Base-by-base conservation (phyloP, 2,113 vertebrate species). In the Corythaixoides concolor region DNA sequence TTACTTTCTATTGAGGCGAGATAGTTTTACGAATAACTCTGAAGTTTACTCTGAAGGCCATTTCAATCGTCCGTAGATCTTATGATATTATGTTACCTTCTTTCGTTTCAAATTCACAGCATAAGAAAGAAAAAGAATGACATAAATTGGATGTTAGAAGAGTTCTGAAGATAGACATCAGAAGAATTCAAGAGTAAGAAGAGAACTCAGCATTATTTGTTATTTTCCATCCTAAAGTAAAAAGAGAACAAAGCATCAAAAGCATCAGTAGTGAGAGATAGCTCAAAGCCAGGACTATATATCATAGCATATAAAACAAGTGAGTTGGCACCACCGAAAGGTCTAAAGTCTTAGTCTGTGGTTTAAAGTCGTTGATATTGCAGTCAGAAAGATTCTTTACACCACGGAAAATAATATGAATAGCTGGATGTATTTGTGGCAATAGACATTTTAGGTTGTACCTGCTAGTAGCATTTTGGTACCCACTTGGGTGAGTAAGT, bases 171-270 rank as follows among this genome's bases (percentile, higher is more conserved):
- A 76, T 74, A 97, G 64, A 87, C 96, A 95, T 97, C 91, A 82
- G 93, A 97, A 69, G 89, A 94, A 84, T 89, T 89, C n/a, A 50
- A 97, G 87, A 82, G 75, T 87, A 64, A 89, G 81, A 72, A 70
- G 70, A 87, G 82, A 95, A 93, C 73, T 92, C 87, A 75, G 93
- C 55, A 50, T 91, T 92, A 89, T 94, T 96, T 93, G 93, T 96
- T 93, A 89, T 96, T 86, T 96, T 85, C 95, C 72, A 22, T 96
- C 69, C 82, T 47, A 81, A 82, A 79, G 32, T 92, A 84, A 85
- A 97, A 97, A 79, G 59, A 84, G 88, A 97, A 93, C 95, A 92
- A 90, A 89, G 75, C 88, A 72, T 95, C 95, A 95, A 96, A 97
- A 95, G 45, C 88, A 82, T 70, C 68, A 32, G 68, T 68, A 84